These are phyloP conservation scores for Brachionus paranguensis DNA, from an alignment of 1,140 invertebrate genomes.

Conservation along the genomic window DNA sequence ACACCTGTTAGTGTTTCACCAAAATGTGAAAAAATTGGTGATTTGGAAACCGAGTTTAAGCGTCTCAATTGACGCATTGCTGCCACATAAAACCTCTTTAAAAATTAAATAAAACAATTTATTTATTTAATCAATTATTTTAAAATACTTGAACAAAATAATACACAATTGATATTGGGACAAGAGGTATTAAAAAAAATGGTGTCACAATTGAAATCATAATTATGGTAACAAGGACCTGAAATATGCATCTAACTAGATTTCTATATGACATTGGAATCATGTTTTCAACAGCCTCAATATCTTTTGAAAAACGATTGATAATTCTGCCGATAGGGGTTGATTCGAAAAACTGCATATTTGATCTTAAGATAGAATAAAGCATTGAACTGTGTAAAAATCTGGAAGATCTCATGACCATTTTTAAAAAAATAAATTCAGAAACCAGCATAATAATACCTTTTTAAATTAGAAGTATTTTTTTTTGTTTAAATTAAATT, in stretches of 20 bases:
- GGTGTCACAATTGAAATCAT: slow-evolving; percentile 35
- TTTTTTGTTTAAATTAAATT: background rate
- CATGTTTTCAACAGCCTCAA: slow-evolving; percentile 57
- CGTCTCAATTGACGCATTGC: slow-evolving; percentile 89
- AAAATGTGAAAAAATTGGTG: slow-evolving; percentile 96
- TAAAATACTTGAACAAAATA: slow-evolving; percentile 32
- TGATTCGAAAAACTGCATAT: slow-evolving; percentile 66
- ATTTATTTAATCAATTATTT: background rate
- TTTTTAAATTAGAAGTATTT: background rate
- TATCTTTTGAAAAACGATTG: slow-evolving; percentile 64
- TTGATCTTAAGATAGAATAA: slow-evolving; percentile 63
- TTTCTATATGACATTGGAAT: slow-evolving; percentile 47
- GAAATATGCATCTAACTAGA: background rate
- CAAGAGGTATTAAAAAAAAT: slow-evolving; percentile 24
- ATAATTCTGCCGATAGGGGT: slow-evolving; percentile 72
- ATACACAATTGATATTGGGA: slow-evolving; percentile 32
- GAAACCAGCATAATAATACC: slow-evolving; percentile 1
- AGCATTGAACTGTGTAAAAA: slow-evolving; percentile 7
- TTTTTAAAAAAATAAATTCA: slow-evolving; percentile 12
- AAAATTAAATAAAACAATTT: background rate
- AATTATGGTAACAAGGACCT: slow-evolving; percentile 33
- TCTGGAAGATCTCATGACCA: slow-evolving; percentile 28
- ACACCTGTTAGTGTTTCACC: slow-evolving; percentile 69
- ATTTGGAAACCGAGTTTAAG: slow-evolving; percentile 88
- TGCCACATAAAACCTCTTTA: slow-evolving; percentile 65